Evolutionary conservation across 2,888 invertebrate species (phyloP), one percentile per base, ranked within the genome.

Genomic region (Bembecia ichneumoniformis): DNA sequence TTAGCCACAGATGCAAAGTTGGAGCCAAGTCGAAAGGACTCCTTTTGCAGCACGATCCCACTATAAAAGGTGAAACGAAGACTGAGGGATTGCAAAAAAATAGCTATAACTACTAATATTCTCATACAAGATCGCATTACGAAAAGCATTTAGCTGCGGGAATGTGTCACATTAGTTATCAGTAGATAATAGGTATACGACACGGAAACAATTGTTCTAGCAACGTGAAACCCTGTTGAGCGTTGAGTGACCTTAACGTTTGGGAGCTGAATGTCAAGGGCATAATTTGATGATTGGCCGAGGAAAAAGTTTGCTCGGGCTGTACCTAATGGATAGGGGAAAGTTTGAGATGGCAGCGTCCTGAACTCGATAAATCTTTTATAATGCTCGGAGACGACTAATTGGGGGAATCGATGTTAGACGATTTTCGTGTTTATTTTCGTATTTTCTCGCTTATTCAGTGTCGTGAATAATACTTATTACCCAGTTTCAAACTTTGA

Each of bases 241-340:
- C 48, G 51, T 52, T 50, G 51, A 45, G 48, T 43, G 49, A 53
- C 52, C 55, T 52, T 49, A 52, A 48, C 40, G 47, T 46, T 44
- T 15, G 45, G 17, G 47, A 47, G 50, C 49, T 51, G 55, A 58
- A 55, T 52, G 56, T 52, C 53, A 53, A 56, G 53, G 52, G 48
- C 56, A 50, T 49, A 46, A 50, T 44, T 44, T 44, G 44, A 44
- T 48, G 46, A 47, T 48, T 48, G 51, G 46, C 47, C 43, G 43
- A 13, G 28, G 13, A 44, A 51, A 44, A 53, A 44, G 9, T 44
- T 40, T 35, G 35, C 11, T 35, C 35, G 35, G 35, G 35, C 48
- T 48, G 40, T 43, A 11, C 34, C 47, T 34, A 43, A 47, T 54
- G 35, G 47, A 52, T 52, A 47, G 47, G 47, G 50, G 35, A 53